phyloP scores from a whole-genome alignment of 2,888 invertebrate species.

The Chymomyza fuscimana region DNA sequence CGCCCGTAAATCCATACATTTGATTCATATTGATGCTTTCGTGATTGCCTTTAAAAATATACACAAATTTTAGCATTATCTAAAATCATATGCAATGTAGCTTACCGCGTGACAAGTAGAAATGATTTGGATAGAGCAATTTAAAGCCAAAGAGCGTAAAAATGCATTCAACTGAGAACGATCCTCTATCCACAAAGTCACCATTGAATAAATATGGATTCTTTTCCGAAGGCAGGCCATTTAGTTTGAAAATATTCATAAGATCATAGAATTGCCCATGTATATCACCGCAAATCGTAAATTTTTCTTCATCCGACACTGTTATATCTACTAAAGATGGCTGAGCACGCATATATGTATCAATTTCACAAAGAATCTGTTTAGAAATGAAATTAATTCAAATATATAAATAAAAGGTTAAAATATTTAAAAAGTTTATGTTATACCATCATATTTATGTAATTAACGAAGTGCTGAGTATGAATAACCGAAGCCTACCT shows the following conservation, averaged over 20 bases:
- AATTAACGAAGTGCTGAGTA: too few relatives aligned
- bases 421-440: neutral
- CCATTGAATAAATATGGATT: slow-evolving; percentile 99
- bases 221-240: slow-evolving; percentile 94
- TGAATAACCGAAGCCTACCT: slow-evolving; percentile 82
- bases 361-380: slow-evolving; percentile 95
- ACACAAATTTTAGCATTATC: neutral
- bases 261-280: slow-evolving; percentile 99
- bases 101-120: slow-evolving; percentile 98
- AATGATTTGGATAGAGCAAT: slow-evolving; percentile 95
- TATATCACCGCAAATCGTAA: slow-evolving; percentile 99
- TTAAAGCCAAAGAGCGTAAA: slow-evolving; percentile 98
- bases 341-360: slow-evolving; percentile 89
- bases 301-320: slow-evolving; percentile 92
- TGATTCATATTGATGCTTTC: slow-evolving; percentile 99
- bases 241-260: slow-evolving; percentile 97
- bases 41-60: slow-evolving; percentile 90
- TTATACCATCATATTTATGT: neutral
- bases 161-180: slow-evolving; percentile 99
- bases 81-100: slow-evolving; percentile 18
- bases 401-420: neutral
- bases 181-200: slow-evolving; percentile 99
- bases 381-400: neutral
- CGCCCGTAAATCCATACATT: slow-evolving; percentile 99
- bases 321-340: slow-evolving; percentile 94